These are phyloP conservation scores for Diorhabda carinulata DNA, from an alignment of 1,140 invertebrate genomes.

Conservation along the genomic window DNA sequence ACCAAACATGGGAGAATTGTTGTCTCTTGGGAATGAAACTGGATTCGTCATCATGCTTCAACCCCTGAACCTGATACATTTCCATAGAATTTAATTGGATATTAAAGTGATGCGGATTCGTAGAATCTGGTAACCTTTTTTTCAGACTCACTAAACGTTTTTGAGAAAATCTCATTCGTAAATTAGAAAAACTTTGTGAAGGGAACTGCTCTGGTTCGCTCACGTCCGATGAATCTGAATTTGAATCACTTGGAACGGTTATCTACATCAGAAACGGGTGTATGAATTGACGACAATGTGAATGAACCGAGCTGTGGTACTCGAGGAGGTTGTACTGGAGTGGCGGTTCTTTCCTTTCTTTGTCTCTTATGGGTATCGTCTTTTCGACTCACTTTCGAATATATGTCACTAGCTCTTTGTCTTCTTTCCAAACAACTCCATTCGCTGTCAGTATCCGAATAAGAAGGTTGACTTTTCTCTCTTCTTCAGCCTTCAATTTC, in stretches of 20 bases:
- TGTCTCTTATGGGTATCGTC: conserved; percentile 73
- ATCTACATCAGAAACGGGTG: conserved; percentile 45
- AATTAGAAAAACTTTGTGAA: conserved; percentile 30
- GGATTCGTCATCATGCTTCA: conserved; percentile 63
- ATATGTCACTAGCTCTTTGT: conserved; percentile 60
- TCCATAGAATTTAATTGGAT: conserved; percentile 45
- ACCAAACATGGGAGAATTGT: conserved; percentile 66
- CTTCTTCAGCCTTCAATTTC: conserved; percentile 50
- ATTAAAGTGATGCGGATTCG: conserved; percentile 42
- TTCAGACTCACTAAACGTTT: conserved; percentile 47
- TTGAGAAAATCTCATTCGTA: conserved; percentile 39
- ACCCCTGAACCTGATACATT: conserved; percentile 43
- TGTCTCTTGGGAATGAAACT: conserved; percentile 63
- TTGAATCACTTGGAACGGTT: conserved; percentile 46
- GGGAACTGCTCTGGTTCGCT: conserved; percentile 50
- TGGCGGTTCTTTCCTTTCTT: conserved; percentile 70
- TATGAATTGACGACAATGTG: conserved; percentile 53
- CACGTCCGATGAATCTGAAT: conserved; percentile 54
- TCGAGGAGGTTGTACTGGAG: conserved; percentile 79
- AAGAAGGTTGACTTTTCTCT: conserved; percentile 64
- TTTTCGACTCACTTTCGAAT: conserved; percentile 65
- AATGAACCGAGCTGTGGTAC: conserved; percentile 65
- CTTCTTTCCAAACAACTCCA: conserved; percentile 75
- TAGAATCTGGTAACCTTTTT: conserved; percentile 45
- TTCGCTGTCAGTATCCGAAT: conserved; percentile 84